Conservation (phyloP, 2,797 vertebrate species). For the Lophotriccus pileatus region DNA sequence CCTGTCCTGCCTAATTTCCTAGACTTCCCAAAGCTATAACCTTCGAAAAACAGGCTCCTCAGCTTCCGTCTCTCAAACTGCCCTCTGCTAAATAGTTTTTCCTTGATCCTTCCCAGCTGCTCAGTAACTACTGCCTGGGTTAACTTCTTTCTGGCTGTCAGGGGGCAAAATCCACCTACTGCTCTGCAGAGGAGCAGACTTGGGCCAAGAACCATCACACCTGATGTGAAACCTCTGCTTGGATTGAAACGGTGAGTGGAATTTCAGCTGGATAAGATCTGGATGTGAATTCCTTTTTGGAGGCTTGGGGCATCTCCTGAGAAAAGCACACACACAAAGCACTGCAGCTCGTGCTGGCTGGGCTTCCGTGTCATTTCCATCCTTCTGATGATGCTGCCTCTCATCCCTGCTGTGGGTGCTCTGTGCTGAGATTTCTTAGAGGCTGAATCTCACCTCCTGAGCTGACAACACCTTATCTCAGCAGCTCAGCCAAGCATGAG, state of each 20-base stretch:
- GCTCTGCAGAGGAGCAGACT: not conserved
- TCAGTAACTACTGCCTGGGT: not conserved
- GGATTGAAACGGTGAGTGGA: not conserved
- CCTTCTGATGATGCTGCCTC: not conserved
- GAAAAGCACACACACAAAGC: not conserved
- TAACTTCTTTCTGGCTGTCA: not conserved
- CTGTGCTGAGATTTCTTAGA: not conserved
- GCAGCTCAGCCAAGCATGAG: constrained; percentile 23
- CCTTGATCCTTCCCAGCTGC: not conserved
- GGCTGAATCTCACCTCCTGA: constrained; percentile 21
- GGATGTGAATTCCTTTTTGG: not conserved
- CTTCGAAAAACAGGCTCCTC: not conserved
- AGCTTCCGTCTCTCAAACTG: not conserved
- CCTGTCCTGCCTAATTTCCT: constrained; percentile 43
- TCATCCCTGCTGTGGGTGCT: not conserved
- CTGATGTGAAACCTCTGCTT: not conserved
- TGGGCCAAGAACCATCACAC: not conserved
- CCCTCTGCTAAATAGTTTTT: not conserved
- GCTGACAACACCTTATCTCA: constrained; percentile 34
- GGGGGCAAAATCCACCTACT: not conserved
- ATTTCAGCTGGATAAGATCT: not conserved
- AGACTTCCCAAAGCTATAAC: not conserved
- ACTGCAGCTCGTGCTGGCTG: not conserved
- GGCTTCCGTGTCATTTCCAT: not conserved
- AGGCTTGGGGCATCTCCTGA: not conserved